Evolutionary conservation across 2,113 vertebrate genomes (phyloP).

Genomic region (Numida meleagris): DNA sequence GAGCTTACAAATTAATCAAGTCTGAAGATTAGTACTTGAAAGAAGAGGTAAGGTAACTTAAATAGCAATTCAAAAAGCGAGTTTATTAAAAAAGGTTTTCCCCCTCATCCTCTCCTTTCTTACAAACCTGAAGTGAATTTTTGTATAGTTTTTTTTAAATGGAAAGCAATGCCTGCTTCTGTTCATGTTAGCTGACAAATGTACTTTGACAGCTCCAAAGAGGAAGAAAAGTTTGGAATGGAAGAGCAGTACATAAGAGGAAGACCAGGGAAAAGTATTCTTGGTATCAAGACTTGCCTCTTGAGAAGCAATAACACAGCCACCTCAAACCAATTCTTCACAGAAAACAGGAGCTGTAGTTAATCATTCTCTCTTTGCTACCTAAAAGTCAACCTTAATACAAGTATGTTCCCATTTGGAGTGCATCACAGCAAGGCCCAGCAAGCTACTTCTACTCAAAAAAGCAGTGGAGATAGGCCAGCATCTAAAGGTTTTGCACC

Average conservation of each 20-base stretch:
- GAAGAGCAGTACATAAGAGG: background rate
- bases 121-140: background rate
- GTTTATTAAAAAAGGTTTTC: background rate
- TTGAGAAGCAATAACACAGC: background rate
- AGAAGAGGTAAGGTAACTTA: background rate
- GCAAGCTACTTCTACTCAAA: background rate
- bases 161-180: background rate
- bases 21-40: background rate
- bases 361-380: background rate
- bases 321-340: background rate
- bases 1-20: background rate
- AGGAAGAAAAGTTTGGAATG: constrained; percentile 22
- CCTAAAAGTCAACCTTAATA: background rate
- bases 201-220: constrained; percentile 22
- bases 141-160: constrained; percentile 14
- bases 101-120: background rate
- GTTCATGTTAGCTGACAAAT: constrained; percentile 56
- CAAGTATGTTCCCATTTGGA: background rate
- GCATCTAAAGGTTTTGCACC: background rate
- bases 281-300: background rate
- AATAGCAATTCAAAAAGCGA: background rate
- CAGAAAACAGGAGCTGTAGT: background rate
- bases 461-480: background rate
- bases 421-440: background rate
- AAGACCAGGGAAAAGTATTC: background rate